Conservation (phyloP, 2,888 invertebrate species). For the Rhopalosiphum nymphaeae region DNA sequence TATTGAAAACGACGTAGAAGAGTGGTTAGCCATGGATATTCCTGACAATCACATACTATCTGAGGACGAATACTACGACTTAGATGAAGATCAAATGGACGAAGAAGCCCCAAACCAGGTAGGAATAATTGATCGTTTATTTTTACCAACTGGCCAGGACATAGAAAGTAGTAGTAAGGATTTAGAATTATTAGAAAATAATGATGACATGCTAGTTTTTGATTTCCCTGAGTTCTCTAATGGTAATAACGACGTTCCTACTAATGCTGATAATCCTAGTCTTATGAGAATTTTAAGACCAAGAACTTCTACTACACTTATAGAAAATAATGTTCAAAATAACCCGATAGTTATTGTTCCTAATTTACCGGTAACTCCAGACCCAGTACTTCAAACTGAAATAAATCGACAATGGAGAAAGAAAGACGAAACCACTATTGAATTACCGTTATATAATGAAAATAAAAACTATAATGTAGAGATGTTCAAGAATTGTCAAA, state of each 20-base stretch:
- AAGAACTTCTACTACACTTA: conserved; percentile 12
- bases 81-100: background rate
- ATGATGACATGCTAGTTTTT: too few species aligned
- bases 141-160: too few species aligned
- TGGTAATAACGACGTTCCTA: conserved; percentile 13
- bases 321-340: conserved; percentile 6
- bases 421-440: background rate
- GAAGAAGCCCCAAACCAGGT: conserved; percentile 16
- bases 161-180: too few species aligned
- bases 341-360: background rate
- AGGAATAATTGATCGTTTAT: background rate
- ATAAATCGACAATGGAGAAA: conserved; percentile 22
- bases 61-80: too few species aligned
- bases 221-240: conserved; percentile 5
- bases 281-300: conserved; percentile 8
- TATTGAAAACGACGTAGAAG: conserved; percentile 17
- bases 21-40: background rate
- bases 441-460: background rate
- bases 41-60: too few species aligned
- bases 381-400: conserved; percentile 2
- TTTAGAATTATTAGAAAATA: too few species aligned
- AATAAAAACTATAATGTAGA: background rate
- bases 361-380: conserved; percentile 3
- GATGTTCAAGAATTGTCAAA: background rate
- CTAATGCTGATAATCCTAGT: conserved; percentile 16